phyloP scores from a whole-genome alignment of 2,888 invertebrate genomes.

The Chalcosyrphus nemorum region DNA sequence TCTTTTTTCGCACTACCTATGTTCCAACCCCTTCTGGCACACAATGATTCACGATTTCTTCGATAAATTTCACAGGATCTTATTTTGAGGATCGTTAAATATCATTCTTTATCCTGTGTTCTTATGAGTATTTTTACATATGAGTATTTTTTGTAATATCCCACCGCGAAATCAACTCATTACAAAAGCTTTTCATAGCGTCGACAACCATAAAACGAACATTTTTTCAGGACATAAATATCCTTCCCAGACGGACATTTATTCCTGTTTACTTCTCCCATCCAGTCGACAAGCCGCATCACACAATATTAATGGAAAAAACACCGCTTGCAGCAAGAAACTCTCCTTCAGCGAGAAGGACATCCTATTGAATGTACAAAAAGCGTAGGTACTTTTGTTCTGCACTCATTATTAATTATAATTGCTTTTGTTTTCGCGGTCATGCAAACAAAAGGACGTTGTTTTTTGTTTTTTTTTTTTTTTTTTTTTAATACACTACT shows the following conservation, averaged over 20 bases:
- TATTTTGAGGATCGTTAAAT: neutral
- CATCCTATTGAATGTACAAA: neutral
- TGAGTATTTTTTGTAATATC: neutral
- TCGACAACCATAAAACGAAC: neutral
- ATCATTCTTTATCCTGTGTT: neutral
- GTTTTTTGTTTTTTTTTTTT: no score
- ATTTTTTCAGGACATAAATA: neutral
- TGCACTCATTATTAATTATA: slow-evolving; percentile 58
- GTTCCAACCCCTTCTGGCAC: no score
- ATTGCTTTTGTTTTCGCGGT: slow-evolving; percentile 70
- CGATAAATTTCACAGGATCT: neutral
- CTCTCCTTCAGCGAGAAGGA: neutral
- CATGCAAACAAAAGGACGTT: slow-evolving; percentile 43
- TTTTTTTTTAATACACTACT: neutral
- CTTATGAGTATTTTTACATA: no score
- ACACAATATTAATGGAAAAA: neutral
- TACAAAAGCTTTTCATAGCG: neutral
- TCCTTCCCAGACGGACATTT: no score
- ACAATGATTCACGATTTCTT: no score
- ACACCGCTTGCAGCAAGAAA: neutral
- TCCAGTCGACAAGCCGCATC: neutral
- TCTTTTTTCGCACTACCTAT: no score
- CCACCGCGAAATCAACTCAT: slow-evolving; percentile 8
- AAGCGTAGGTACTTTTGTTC: slow-evolving; percentile 7
- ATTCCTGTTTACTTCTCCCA: no score